Conservation (phyloP, 2,888 invertebrate genomes). For the Sialis fuliginosa region DNA sequence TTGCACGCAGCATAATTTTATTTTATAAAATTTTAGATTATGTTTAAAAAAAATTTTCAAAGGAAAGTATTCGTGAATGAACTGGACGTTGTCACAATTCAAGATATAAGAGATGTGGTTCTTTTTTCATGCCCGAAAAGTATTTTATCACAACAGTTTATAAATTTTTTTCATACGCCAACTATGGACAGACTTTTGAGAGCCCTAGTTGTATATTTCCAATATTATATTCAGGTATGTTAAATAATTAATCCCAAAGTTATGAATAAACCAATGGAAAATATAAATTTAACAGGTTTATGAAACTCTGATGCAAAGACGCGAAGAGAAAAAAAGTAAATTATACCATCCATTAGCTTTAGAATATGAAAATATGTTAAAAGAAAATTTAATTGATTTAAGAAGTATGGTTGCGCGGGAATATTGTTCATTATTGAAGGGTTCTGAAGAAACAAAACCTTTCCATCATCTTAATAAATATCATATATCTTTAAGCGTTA, state of each 20-base stretch:
- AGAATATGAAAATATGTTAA: slow-evolving; percentile 27
- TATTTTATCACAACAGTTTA: slow-evolving; percentile 35
- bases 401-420: slow-evolving; percentile 36
- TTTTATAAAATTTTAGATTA: slow-evolving; percentile 25
- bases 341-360: slow-evolving; percentile 32
- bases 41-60: slow-evolving; percentile 37
- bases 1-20: too few relatives aligned
- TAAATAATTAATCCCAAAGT: not conserved
- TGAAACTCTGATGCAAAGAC: slow-evolving; percentile 33
- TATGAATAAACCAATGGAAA: not conserved
- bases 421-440: slow-evolving; percentile 38
- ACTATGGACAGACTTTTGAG: slow-evolving; percentile 42
- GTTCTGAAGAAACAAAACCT: slow-evolving; percentile 30
- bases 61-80: slow-evolving; percentile 34
- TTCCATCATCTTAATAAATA: slow-evolving; percentile 44
- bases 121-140: slow-evolving; percentile 33
- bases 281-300: slow-evolving; percentile 21
- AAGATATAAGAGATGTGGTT: slow-evolving; percentile 42
- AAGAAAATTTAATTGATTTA: slow-evolving; percentile 37
- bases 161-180: slow-evolving; percentile 37
- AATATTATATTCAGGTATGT: slow-evolving; percentile 39
- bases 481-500: slow-evolving; percentile 38
- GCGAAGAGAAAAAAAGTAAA: slow-evolving; percentile 31
- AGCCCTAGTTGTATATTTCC: slow-evolving; percentile 41
- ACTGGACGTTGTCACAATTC: slow-evolving; percentile 36